phyloP scores from a whole-genome alignment of 2,113 vertebrate genomes.

The Alouatta palliata region DNA sequence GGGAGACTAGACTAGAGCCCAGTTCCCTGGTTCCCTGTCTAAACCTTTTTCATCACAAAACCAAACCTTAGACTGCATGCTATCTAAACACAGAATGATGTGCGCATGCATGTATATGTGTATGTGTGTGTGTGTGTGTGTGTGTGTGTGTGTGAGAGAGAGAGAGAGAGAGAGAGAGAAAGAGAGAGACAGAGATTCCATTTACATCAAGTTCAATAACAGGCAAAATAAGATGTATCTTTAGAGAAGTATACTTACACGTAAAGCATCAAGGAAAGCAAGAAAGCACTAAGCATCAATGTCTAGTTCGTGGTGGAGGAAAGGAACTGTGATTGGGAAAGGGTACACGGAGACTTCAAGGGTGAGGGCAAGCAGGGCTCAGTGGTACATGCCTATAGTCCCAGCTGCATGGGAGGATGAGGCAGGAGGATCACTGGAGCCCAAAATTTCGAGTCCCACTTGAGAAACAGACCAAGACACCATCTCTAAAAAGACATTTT shows the following conservation, averaged over 20 bases:
- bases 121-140: not conserved
- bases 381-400: not conserved
- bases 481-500: not conserved
- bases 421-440: not conserved
- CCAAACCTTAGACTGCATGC: not conserved
- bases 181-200: not conserved
- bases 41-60: not conserved
- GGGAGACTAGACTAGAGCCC: not conserved
- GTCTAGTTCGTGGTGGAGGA: not conserved
- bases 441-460: not conserved
- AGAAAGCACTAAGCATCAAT: not conserved
- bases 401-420: not conserved
- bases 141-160: no score
- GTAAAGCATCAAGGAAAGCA: not conserved
- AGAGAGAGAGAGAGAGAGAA: no score
- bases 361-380: not conserved
- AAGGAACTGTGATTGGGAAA: not conserved
- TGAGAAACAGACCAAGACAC: not conserved
- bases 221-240: not conserved
- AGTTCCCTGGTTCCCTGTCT: not conserved
- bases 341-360: not conserved
- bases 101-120: not conserved
- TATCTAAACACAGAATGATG: not conserved
- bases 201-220: not conserved
- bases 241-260: not conserved